Evolutionary conservation across 2,113 vertebrate genomes (phyloP).

Genomic region (Mungos mungo): DNA sequence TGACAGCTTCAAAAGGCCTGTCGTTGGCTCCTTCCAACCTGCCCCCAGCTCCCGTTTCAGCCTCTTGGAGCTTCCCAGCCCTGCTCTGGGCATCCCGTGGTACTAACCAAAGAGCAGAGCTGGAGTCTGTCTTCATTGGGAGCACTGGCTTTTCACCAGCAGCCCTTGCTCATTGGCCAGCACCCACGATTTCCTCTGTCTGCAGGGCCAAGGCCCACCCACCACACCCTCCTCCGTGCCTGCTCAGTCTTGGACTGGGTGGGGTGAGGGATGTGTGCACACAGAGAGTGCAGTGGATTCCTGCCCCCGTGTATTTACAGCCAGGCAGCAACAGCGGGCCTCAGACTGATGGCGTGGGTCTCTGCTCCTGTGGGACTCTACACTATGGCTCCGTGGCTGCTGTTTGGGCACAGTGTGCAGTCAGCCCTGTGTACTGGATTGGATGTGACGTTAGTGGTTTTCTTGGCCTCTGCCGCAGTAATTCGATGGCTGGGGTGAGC

Average conservation of each 20-base stretch:
- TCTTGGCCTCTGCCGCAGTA: conserved; percentile 8
- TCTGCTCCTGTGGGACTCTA: background rate
- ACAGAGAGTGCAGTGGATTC: background rate
- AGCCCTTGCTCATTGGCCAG: background rate
- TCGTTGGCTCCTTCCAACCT: conserved; percentile 5
- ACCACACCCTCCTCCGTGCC: background rate
- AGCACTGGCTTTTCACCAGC: background rate
- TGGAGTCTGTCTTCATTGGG: background rate
- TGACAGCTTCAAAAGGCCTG: conserved; percentile 5
- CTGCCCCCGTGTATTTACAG: background rate
- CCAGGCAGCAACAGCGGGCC: background rate
- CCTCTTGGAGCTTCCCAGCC: background rate
- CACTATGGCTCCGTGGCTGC: background rate
- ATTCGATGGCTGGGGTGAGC: conserved; percentile 40
- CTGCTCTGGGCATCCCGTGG: background rate
- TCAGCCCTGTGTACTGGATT: background rate
- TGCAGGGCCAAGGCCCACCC: conserved; percentile 26
- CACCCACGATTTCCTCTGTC: conserved; percentile 34
- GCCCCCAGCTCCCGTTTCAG: background rate
- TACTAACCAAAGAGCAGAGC: background rate
- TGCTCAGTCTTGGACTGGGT: background rate
- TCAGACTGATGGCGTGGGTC: background rate
- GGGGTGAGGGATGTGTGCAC: background rate
- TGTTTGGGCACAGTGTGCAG: background rate
- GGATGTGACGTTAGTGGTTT: background rate